Percentiles rank a stretch among this genome's conserved stretches.
Conservation (phyloP, 1,140 invertebrate genomes). For the Sinonovacula constricta region DNA sequence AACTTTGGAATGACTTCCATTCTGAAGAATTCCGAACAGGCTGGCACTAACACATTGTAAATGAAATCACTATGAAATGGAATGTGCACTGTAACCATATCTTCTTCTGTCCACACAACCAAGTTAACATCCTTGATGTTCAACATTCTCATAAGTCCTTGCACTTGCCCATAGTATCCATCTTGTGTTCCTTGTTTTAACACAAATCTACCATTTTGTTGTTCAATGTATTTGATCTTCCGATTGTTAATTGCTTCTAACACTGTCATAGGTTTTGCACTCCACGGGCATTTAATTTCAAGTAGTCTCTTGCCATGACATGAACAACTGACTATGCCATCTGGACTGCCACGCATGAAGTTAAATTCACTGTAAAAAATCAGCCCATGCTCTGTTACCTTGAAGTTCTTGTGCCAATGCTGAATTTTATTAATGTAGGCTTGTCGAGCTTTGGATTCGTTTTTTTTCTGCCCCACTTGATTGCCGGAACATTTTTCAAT, state of each 20-base stretch:
- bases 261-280: constrained; percentile 4
- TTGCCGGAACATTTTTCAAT: neutral
- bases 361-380: constrained; percentile 3
- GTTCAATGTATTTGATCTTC: constrained; percentile 6
- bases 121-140: constrained; percentile 2
- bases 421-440: neutral
- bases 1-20: no score
- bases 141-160: constrained; percentile 1
- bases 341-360: constrained; percentile 3
- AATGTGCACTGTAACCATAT: constrained; percentile 2
- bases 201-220: neutral
- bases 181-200: neutral
- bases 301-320: neutral
- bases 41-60: constrained; percentile 6
- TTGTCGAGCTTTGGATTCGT: neutral
- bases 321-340: constrained; percentile 6
- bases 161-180: constrained; percentile 14
- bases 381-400: neutral
- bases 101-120: neutral
- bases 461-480: constrained; percentile 16
- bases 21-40: no score
- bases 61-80: neutral
- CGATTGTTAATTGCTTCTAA: neutral
- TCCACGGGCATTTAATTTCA: constrained; percentile 15
- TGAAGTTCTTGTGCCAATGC: neutral